Conservation (phyloP, 2,113 vertebrate genomes). For the Mesitornis unicolor region DNA sequence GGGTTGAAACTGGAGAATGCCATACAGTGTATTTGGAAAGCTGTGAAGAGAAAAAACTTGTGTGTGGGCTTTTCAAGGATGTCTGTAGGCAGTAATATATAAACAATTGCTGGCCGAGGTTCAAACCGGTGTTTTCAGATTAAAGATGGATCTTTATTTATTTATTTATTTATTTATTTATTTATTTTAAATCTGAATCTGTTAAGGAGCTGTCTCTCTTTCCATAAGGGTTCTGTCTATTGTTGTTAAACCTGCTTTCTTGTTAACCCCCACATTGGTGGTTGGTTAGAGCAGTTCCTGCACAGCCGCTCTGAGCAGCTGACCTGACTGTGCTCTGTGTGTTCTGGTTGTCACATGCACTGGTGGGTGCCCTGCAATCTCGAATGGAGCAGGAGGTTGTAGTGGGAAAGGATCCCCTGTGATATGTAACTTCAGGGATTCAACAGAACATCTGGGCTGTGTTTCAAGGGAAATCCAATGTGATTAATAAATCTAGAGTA, state of each 20-base stretch:
- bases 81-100: not conserved
- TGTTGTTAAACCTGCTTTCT: not conserved
- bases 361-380: not conserved
- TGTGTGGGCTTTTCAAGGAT: not conserved
- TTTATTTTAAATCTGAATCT: not conserved
- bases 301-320: not conserved
- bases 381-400: not conserved
- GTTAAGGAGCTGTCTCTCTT: not conserved
- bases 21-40: not conserved
- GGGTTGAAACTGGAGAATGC: not conserved
- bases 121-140: not conserved
- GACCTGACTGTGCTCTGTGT: not conserved
- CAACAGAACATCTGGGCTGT: not conserved
- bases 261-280: rapidly evolving
- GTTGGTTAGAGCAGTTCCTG: not conserved
- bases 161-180: too few relatives aligned
- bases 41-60: not conserved
- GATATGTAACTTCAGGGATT: not conserved
- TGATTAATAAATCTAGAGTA: not conserved
- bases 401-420: not conserved
- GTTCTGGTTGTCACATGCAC: not conserved
- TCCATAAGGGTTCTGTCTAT: not conserved
- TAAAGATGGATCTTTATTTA: too few relatives aligned
- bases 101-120: not conserved
- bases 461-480: not conserved